phyloP scores from a whole-genome alignment of 2,113 vertebrate species.

The Chloebia gouldiae region DNA sequence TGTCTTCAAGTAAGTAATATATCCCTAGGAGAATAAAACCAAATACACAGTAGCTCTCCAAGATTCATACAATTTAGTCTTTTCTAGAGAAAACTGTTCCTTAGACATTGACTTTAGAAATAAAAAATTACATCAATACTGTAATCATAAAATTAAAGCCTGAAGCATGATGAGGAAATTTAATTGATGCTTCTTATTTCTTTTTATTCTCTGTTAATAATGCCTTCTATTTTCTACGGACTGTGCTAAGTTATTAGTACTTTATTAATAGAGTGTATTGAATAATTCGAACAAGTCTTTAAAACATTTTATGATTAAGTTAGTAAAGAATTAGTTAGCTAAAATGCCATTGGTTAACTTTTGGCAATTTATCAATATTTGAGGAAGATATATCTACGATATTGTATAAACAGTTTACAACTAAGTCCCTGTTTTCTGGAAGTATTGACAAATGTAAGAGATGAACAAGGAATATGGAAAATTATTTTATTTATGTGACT shows the following conservation, averaged over 20 bases:
- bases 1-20: background rate
- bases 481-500: background rate
- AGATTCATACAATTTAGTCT: background rate
- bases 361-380: background rate
- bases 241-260: background rate
- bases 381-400: background rate
- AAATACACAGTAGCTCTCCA: background rate
- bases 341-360: background rate
- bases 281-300: background rate
- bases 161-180: background rate
- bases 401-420: background rate
- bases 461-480: background rate
- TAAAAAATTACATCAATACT: background rate
- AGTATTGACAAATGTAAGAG: background rate
- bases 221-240: background rate
- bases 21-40: background rate
- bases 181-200: background rate
- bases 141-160: constrained; percentile 16
- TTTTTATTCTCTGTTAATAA: background rate
- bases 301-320: background rate
- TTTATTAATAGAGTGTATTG: background rate
- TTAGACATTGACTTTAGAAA: background rate
- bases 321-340: background rate
- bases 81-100: background rate
- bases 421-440: background rate